Evolutionary conservation across 2,888 invertebrate species (phyloP).

Genomic region (Mimas tiliae): DNA sequence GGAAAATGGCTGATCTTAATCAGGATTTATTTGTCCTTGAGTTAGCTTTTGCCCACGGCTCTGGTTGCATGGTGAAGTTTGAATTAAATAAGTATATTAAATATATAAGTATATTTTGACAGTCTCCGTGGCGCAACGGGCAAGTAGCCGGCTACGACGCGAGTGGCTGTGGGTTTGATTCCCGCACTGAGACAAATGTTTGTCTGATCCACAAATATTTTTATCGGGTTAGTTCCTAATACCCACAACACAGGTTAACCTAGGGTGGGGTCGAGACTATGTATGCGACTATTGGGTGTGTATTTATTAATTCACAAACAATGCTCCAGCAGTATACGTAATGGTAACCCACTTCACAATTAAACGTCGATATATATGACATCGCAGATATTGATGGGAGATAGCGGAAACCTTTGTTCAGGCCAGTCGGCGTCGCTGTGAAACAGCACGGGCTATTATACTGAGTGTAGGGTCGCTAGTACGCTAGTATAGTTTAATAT

Average conservation of each 20-base stretch:
- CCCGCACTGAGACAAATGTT: too few species aligned
- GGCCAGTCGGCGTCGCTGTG: neutral
- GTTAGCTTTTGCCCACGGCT: neutral
- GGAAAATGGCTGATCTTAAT: neutral
- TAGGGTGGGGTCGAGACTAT: too few species aligned
- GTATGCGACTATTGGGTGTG: too few species aligned
- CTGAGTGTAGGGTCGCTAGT: neutral
- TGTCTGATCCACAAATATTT: too few species aligned
- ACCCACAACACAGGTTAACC: too few species aligned
- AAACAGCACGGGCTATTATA: neutral
- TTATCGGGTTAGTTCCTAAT: too few species aligned
- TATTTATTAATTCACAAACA: neutral
- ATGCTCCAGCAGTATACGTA: neutral
- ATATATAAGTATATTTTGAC: too few species aligned
- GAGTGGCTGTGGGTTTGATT: too few species aligned
- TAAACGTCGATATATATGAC: conserved; percentile 15
- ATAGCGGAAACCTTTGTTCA: conserved; percentile 10
- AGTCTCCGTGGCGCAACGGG: too few species aligned
- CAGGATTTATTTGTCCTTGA: neutral
- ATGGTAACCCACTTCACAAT: conserved; percentile 4
- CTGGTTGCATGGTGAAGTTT: too few species aligned
- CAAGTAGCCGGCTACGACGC: too few species aligned
- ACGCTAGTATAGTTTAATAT: neutral
- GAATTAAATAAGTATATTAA: too few species aligned
- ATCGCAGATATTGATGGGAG: neutral